Evolutionary conservation across 1,140 invertebrate genomes (phyloP).

Genomic region (Brachionus asplanchnoidis): DNA sequence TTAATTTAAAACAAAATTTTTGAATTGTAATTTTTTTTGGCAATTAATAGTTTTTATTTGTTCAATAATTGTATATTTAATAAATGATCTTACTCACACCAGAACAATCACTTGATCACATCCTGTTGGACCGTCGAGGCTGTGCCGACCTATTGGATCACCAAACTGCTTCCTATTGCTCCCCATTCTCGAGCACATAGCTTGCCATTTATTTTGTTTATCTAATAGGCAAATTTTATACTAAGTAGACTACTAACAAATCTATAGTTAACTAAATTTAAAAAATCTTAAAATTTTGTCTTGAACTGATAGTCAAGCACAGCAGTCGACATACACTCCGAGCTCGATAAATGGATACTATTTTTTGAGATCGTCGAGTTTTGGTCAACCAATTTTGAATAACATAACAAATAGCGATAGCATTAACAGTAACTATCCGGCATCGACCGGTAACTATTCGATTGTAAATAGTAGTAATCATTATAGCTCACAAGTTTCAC

Average conservation of each 20-base stretch:
- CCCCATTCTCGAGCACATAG: neutral
- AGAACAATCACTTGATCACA: neutral
- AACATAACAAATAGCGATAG: constrained; percentile 16
- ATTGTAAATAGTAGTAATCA: neutral
- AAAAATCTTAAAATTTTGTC: neutral
- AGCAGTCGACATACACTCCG: neutral
- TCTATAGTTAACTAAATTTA: neutral
- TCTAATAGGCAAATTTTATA: neutral
- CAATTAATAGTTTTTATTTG: neutral
- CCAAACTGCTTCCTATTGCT: neutral
- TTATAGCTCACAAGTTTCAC: constrained; percentile 11
- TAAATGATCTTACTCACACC: neutral
- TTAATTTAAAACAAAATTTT: neutral
- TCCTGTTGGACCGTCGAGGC: neutral
- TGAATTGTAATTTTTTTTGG: neutral
- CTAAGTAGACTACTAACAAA: neutral
- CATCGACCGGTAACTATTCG: neutral
- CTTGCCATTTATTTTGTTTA: neutral
- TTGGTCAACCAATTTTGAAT: constrained; percentile 16
- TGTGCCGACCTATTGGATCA: neutral
- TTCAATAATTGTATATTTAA: neutral
- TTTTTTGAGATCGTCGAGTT: constrained; percentile 25
- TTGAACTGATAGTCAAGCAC: constrained; percentile 21
- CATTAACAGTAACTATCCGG: neutral
- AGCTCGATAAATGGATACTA: constrained; percentile 2